These are phyloP conservation scores for Desmophyllum pertusum DNA, from an alignment of 92 coral and sea anemone genomes.

Conservation along the genomic window DNA sequence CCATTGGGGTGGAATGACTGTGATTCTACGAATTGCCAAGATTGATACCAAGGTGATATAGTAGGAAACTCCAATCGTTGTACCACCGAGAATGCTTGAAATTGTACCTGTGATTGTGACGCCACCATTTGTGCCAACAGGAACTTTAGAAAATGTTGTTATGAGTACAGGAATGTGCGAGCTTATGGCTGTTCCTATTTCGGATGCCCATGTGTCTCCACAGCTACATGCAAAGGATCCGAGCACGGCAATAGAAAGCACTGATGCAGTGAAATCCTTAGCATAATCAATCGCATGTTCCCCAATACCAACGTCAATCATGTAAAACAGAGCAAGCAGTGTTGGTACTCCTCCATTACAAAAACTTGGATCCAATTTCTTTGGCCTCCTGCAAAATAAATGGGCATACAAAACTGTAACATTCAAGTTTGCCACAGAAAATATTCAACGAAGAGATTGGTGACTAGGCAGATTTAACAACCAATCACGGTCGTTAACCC, in stretches of 20 bases:
- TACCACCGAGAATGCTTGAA: conserved; percentile 90
- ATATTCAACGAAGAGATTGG: background rate
- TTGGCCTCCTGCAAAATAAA: conserved; percentile 82
- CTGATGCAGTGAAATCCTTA: conserved; percentile 88
- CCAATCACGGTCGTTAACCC: too few species aligned
- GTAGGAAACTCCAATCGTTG: conserved; percentile 83
- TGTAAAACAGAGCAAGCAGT: conserved; percentile 71
- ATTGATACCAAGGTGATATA: conserved; percentile 61
- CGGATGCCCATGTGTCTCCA: conserved; percentile 99
- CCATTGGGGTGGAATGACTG: conserved; percentile 85
- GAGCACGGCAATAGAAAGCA: conserved; percentile 84
- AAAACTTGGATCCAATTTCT: conserved; percentile 97
- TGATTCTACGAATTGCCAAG: conserved; percentile 57
- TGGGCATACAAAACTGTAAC: background rate
- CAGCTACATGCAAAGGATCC: conserved; percentile 95
- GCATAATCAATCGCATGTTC: conserved; percentile 96
- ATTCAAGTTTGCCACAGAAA: background rate
- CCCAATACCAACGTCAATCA: conserved; percentile 88
- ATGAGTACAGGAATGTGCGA: conserved; percentile 79
- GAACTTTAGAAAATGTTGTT: conserved; percentile 88
- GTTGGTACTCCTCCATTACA: conserved; percentile 98
- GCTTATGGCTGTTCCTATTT: conserved; percentile 87
- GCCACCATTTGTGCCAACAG: conserved; percentile 98
- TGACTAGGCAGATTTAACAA: too few species aligned
- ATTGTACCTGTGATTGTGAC: conserved; percentile 81